A percentile compares a stretch with the other conserved stretches of the same genome.
Evolutionary conservation across 2,113 vertebrate genomes (phyloP).

Genomic region (Erinaceus europaeus): DNA sequence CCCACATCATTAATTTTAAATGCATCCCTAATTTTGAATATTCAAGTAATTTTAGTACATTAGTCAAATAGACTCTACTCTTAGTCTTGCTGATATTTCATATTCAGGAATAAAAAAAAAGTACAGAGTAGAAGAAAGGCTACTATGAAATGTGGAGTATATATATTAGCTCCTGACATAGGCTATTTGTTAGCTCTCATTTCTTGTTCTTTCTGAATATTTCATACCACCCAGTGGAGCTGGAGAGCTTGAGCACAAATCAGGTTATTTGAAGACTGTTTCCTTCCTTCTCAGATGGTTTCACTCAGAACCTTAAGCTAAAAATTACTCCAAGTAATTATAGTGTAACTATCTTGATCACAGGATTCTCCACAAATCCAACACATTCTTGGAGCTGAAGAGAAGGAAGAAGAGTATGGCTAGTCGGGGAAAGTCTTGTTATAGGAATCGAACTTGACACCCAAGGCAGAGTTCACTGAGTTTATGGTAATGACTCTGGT

Average conservation of each 20-base stretch:
- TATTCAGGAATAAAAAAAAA: background rate
- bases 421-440: background rate
- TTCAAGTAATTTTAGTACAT: background rate
- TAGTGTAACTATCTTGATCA: background rate
- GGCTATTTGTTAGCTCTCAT: background rate
- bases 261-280: background rate
- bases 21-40: background rate
- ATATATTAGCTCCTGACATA: background rate
- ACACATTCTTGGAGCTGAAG: background rate
- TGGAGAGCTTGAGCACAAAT: background rate
- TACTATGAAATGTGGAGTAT: background rate
- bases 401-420: background rate
- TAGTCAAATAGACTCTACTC: background rate
- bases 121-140: background rate
- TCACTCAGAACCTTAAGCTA: background rate
- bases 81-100: background rate
- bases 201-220: background rate
- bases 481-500: background rate
- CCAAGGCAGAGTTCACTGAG: background rate
- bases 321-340: background rate
- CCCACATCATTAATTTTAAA: background rate
- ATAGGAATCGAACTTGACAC: background rate
- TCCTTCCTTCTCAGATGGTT: slow-evolving; percentile 3
- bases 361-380: background rate
- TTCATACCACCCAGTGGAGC: background rate